Evolutionary conservation across 2,113 vertebrate species (phyloP).

Genomic region (Phrynosoma platyrhinos): DNA sequence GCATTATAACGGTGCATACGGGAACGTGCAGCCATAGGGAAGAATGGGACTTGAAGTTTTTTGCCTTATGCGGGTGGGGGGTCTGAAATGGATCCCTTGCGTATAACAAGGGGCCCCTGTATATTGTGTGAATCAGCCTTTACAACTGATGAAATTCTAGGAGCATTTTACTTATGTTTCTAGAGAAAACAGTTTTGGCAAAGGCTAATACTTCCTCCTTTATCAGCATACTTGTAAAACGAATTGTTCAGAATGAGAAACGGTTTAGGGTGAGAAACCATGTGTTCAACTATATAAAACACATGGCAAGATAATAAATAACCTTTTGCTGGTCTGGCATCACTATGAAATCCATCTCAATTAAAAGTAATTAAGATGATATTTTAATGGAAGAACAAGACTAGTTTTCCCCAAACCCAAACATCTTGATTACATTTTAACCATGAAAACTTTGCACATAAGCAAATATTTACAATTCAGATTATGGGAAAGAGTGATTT

Average conservation of each 20-base stretch:
- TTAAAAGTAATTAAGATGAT: conserved; percentile 43
- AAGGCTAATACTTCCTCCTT: background rate
- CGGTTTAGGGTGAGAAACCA: conserved; percentile 42
- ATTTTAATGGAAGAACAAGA: conserved; percentile 43
- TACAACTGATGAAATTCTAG: background rate
- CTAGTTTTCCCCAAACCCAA: conserved; percentile 56
- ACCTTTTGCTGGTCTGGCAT: conserved; percentile 27
- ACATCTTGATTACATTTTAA: conserved; percentile 42
- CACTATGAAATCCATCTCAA: conserved; percentile 24
- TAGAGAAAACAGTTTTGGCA: background rate
- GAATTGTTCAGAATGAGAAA: conserved; percentile 30
- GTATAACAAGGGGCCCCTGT: too few relatives aligned
- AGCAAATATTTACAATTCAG: conserved; percentile 60
- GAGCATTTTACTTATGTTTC: background rate
- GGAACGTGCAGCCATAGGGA: too few relatives aligned
- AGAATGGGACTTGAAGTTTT: too few relatives aligned
- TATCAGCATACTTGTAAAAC: conserved; percentile 39
- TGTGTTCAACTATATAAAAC: conserved; percentile 25
- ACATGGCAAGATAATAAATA: conserved; percentile 51
- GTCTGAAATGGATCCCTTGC: too few relatives aligned
- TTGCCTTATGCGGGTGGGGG: too few relatives aligned
- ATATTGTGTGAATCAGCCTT: background rate
- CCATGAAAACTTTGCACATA: conserved; percentile 63
- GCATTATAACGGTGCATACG: too few relatives aligned
- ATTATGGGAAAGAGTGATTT: conserved; percentile 68